Evolutionary conservation across 2,113 vertebrate species (phyloP).

Genomic region (Lepus timidus): DNA sequence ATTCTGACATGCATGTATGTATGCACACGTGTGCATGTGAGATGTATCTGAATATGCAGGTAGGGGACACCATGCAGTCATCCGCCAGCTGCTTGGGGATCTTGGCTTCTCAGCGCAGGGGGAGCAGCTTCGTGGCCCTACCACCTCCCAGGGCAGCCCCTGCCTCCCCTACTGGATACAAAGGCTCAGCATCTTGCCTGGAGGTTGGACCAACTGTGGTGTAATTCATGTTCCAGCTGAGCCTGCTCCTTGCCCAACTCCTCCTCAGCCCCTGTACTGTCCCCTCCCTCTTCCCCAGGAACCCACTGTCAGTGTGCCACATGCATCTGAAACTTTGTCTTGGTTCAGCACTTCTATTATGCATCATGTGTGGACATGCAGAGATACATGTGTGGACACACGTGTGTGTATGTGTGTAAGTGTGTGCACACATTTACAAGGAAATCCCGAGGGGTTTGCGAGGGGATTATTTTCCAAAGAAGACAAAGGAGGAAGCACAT

Average conservation of each 20-base stretch:
- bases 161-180: background rate
- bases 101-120: background rate
- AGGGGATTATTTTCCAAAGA: background rate
- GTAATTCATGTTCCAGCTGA: background rate
- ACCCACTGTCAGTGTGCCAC: accelerated
- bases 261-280: background rate
- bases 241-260: no score
- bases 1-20: accelerated
- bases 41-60: accelerated
- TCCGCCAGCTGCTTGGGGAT: no score
- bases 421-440: accelerated
- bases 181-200: accelerated
- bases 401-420: accelerated
- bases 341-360: background rate
- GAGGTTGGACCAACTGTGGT: background rate
- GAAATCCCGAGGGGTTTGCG: background rate
- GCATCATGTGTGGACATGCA: background rate
- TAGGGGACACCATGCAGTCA: background rate
- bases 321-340: background rate
- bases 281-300: background rate
- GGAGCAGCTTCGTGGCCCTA: background rate
- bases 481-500: background rate
- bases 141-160: background rate
- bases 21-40: no score
- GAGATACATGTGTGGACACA: accelerated